Conservation (phyloP, 2,888 invertebrate species). For the Hoplodrina blanda region DNA sequence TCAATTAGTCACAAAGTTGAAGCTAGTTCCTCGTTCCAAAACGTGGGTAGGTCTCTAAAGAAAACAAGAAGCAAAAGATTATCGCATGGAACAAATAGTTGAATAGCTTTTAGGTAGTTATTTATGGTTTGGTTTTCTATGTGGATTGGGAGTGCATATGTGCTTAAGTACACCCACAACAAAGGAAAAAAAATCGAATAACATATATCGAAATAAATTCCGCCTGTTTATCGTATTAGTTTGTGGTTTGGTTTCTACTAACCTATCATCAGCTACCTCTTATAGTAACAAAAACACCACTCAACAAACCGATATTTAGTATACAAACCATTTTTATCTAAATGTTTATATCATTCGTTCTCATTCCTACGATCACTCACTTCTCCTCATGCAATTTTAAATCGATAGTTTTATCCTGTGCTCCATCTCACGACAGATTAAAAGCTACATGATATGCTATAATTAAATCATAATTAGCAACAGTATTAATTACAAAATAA, state of each 20-base stretch:
- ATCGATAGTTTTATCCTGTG: conserved; percentile 27
- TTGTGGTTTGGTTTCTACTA: conserved; percentile 11
- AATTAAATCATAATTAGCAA: conserved; percentile 48
- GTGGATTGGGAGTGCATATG: too few relatives aligned
- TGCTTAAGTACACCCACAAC: too few relatives aligned
- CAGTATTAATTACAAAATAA: conserved; percentile 59
- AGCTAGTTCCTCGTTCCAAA: too few relatives aligned
- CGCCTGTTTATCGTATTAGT: not conserved
- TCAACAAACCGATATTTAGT: too few relatives aligned
- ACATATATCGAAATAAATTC: conserved; percentile 37
- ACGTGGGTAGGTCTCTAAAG: too few relatives aligned
- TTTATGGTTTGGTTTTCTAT: too few relatives aligned
- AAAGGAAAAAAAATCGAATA: too few relatives aligned
- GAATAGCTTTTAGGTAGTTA: too few relatives aligned
- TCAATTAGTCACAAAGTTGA: too few relatives aligned
- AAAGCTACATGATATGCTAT: conserved; percentile 36
- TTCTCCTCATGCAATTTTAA: conserved; percentile 16
- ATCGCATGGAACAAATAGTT: too few relatives aligned
- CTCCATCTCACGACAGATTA: conserved; percentile 28
- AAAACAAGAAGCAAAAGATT: too few relatives aligned
- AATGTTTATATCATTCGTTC: not conserved
- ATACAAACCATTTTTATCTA: not conserved
- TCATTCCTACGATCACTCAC: not conserved
- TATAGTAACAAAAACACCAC: not conserved
- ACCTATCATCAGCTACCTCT: conserved; percentile 20